Evolutionary conservation across 1,140 invertebrate genomes (phyloP).

Genomic region (Helicorthomorpha holstii): DNA sequence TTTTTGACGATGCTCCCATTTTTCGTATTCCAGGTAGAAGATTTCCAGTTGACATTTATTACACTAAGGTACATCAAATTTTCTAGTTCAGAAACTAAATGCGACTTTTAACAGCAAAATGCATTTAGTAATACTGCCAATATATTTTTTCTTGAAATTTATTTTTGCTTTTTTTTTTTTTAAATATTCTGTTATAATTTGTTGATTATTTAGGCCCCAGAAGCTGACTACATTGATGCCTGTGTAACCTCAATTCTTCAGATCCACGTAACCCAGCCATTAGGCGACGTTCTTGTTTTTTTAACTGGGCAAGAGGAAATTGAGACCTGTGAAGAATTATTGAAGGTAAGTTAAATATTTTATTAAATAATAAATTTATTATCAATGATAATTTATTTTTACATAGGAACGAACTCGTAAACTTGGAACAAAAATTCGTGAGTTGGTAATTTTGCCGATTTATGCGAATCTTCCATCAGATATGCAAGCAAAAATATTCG

Average conservation of each 20-base stretch:
- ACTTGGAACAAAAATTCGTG: conserved; percentile 80
- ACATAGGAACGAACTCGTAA: conserved; percentile 58
- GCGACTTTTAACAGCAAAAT: no score
- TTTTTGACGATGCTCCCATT: conserved; percentile 97
- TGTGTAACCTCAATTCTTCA: conserved; percentile 91
- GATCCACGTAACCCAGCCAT: conserved; percentile 90
- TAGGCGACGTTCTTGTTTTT: conserved; percentile 93
- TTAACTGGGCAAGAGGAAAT: conserved; percentile 91
- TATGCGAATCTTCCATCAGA: conserved; percentile 98
- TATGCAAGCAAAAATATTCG: conserved; percentile 83
- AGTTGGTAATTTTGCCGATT: conserved; percentile 86
- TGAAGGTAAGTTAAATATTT: conserved; percentile 32
- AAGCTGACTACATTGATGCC: conserved; percentile 96
- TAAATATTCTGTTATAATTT: no score
- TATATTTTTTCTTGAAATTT: no score
- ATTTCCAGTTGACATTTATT: conserved; percentile 87
- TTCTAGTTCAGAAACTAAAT: no score
- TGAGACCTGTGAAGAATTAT: conserved; percentile 83
- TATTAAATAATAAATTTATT: not conserved
- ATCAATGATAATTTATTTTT: conserved; percentile 1
- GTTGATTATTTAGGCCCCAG: conserved; percentile 45
- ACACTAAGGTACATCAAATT: conserved; percentile 68
- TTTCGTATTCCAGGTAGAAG: conserved; percentile 82
- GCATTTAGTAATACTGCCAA: no score
- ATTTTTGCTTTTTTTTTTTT: no score